phyloP scores from a whole-genome alignment of 2,113 vertebrate genomes.

The Capreolus pygargus region DNA sequence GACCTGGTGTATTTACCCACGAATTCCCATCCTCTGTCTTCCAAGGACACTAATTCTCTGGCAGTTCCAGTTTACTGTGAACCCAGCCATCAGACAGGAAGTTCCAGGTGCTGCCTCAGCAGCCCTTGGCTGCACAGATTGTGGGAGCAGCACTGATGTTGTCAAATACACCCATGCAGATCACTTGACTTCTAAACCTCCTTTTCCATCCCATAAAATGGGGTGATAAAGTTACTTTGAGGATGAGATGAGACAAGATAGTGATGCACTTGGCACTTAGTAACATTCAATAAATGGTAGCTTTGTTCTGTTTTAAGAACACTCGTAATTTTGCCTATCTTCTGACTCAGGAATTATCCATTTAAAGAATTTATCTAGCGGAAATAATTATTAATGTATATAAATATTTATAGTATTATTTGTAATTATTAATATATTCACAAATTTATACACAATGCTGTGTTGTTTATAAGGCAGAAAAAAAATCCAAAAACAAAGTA shows the following conservation, averaged over 20 bases:
- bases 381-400: not conserved
- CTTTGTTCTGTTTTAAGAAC: not conserved
- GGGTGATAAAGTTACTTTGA: not conserved
- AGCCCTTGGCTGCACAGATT: not conserved
- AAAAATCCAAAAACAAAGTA: slow-evolving; percentile 38
- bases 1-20: not conserved
- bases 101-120: not conserved
- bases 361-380: not conserved
- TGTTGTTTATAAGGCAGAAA: not conserved
- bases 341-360: not conserved
- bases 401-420: not conserved
- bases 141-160: not conserved
- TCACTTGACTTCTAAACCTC: not conserved
- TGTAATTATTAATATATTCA: not conserved
- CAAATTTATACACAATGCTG: not conserved
- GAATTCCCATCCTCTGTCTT: not conserved
- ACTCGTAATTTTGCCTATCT: not conserved
- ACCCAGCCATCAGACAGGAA: not conserved
- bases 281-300: not conserved
- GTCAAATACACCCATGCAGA: fast-evolving
- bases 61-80: not conserved
- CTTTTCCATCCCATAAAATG: not conserved
- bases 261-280: not conserved
- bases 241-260: not conserved
- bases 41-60: not conserved